These are phyloP conservation scores for Odocoileus hemionus DNA, from an alignment of 2,113 vertebrate genomes.

Conservation along the genomic window DNA sequence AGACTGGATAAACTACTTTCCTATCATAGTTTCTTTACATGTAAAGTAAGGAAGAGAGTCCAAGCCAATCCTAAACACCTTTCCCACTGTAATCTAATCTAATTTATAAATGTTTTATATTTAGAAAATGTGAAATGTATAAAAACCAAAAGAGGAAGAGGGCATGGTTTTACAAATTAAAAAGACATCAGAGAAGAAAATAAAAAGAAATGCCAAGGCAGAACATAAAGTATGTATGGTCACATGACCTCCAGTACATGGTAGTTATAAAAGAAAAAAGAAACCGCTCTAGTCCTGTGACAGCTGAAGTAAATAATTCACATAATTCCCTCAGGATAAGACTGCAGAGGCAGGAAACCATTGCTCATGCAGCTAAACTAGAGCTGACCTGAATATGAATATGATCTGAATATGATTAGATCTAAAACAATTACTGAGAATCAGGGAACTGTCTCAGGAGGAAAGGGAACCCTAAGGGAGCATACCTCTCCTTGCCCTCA, in stretches of 20 bases:
- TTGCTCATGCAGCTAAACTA: conserved; percentile 16
- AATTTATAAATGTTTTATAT: conserved; percentile 25
- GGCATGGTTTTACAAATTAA: background rate
- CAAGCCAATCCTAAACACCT: conserved; percentile 27
- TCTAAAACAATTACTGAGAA: background rate
- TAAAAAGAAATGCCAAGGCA: background rate
- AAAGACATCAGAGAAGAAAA: conserved; percentile 4
- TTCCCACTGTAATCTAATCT: background rate
- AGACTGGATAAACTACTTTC: background rate
- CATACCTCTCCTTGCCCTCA: background rate
- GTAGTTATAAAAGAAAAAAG: conserved; percentile 11
- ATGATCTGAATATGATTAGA: background rate
- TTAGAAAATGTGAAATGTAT: conserved; percentile 26
- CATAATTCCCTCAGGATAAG: background rate
- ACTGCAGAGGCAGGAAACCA: background rate
- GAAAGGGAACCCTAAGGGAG: background rate
- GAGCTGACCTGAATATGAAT: background rate
- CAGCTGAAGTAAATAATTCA: conserved; percentile 57
- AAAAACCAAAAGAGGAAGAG: background rate
- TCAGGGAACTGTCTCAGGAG: background rate
- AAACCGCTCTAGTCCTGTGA: background rate
- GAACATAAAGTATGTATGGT: conserved; percentile 47
- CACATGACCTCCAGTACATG: background rate
- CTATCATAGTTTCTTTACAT: background rate
- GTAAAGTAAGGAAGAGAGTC: background rate